Evolutionary conservation across 2,888 invertebrate species (phyloP), one percentile per base, ranked within the genome.

Genomic region (Aelia acuminata): DNA sequence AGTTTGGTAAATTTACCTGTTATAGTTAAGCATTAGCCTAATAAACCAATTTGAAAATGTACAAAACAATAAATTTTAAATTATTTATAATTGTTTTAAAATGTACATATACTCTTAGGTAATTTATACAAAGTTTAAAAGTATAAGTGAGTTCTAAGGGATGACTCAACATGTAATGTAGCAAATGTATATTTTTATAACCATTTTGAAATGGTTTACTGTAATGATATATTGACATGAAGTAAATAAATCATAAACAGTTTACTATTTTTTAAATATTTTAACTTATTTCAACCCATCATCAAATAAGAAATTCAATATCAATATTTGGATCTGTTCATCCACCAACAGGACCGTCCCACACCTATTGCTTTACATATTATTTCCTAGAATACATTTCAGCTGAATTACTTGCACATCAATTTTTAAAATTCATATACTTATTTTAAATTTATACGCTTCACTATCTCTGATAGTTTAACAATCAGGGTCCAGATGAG

Each of bases 1-100:
- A 47, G 70, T 87, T 63, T 63, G 87, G 63, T 70, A 48, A 84
- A 50, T 88, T 88, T 84, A 88, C 88, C 88, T 88, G 31, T 84
- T 84, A 84, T 84, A 47, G 75, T 87, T 84, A 87, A 50, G 80
- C 48, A 31, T 88, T 43, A 53, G 57, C 84, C 35, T 88, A 31
- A 50, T 48, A 84, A 84, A 88, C 88, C 88, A 88, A 75, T 80
- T 88, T 88, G 84, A 88, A 88, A 88, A 84, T 88, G 88, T 88
- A 88, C 88, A 88, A 88, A 88, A 84, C 88, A 84, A 31, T 88
- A 88, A 88, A 50, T 49, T 88, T 84, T 85, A 87, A 87, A 87
- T 87, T 88, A 84, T 84, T 88, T 88, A 84, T 88, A 88, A 48
- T 88, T 88, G 53, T 88, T 88, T 88, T 75, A 53, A 84, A 50